phyloP scores from a whole-genome alignment of 2,797 vertebrate species.

The Notamacropus eugenii region DNA sequence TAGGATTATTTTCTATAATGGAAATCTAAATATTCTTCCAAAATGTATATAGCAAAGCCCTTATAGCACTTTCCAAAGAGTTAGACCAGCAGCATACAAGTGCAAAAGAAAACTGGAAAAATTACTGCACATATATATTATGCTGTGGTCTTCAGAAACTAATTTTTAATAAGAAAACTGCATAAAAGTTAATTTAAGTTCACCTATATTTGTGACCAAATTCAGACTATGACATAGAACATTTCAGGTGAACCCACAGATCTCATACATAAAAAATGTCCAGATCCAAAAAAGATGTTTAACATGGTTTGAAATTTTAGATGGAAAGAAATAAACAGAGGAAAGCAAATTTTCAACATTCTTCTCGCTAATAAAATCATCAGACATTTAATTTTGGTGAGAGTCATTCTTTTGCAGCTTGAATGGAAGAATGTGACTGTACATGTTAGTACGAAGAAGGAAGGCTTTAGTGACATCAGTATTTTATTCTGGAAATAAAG shows the following conservation, averaged over 20 bases:
- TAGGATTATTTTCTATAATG: background rate
- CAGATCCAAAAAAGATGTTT: background rate
- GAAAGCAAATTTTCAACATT: background rate
- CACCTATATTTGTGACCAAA: constrained; percentile 25
- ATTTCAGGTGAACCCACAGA: background rate
- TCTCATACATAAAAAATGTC: background rate
- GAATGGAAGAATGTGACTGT: background rate
- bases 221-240: background rate
- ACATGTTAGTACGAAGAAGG: too few species aligned
- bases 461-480: background rate
- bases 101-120: background rate
- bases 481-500: background rate
- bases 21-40: background rate
- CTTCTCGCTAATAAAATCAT: background rate
- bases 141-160: background rate
- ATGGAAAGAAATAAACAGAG: background rate
- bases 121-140: background rate
- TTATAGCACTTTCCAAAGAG: background rate
- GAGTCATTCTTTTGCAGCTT: background rate
- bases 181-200: background rate
- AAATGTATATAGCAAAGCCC: background rate
- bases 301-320: background rate
- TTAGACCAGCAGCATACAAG: background rate
- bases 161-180: background rate
- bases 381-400: background rate